Evolutionary conservation across 2,797 vertebrate genomes (phyloP).

Genomic region (Cygnus olor): DNA sequence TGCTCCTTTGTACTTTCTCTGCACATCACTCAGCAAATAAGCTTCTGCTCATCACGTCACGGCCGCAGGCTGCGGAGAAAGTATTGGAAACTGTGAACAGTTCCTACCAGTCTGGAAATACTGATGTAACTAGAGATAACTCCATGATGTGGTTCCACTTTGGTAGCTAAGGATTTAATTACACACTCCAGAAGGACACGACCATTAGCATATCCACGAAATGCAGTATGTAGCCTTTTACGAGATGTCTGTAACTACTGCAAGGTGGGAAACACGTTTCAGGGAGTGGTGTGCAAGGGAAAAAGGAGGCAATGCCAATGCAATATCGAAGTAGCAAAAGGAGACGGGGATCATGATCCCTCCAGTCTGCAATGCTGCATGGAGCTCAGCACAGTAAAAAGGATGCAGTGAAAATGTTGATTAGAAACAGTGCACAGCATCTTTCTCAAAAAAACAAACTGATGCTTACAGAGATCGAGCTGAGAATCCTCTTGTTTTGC

Average conservation of each 20-base stretch:
- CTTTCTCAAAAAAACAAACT: not conserved
- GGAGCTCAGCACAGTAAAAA: not conserved
- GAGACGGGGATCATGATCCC: not conserved
- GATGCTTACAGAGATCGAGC: not conserved
- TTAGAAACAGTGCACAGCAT: not conserved
- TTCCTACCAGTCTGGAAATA: not conserved
- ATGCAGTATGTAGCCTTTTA: not conserved
- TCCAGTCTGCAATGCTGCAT: not conserved
- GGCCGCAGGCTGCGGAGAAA: not conserved
- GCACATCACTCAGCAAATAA: not conserved
- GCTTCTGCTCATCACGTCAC: accelerated
- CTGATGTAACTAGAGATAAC: not conserved
- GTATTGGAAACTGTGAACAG: accelerated
- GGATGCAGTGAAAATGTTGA: not conserved
- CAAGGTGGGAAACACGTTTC: not conserved
- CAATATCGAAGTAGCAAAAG: not conserved
- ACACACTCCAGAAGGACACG: not conserved
- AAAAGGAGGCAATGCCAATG: not conserved
- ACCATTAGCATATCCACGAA: not conserved
- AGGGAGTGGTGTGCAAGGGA: not conserved
- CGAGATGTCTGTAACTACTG: not conserved
- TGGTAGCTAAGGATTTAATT: not conserved
- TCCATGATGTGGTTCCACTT: accelerated
- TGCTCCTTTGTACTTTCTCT: not conserved
- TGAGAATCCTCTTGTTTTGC: not conserved